Evolutionary conservation across 2,888 invertebrate species (phyloP), one percentile per base, ranked within the genome.

Genomic region (Acanthacorydalis orientalis): DNA sequence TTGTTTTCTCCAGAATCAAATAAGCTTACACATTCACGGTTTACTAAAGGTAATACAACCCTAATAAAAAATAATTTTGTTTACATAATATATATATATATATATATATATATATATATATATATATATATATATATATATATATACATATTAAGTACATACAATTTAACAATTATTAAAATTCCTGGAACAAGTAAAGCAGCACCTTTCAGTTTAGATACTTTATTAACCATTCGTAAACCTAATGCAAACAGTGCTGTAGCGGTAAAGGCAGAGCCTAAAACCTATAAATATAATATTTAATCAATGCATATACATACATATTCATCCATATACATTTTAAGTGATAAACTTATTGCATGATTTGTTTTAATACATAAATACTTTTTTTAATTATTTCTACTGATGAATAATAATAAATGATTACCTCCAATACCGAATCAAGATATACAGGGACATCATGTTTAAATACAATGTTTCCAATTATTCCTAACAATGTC

Each of bases 231-330:
- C 83, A 96, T 91, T 60, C 87, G 78, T 35, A 93, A 68, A 1
- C 96, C 96, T 15, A 96, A 70, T 47, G 91, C 70, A 63, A 96
- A 95, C 32, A 96, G 68, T 1, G 95, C 92, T 41, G 87, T 80
- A 1, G 91, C 92, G 31, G 91, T 85, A 64, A 93, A 96, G 7
- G 95, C 88, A 57, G 83, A 77, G 0, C 89, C 89, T 56, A 91
- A 75, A 3, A 83, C 81, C 72, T 80, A 55, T 47, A 62, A 60
- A 40, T n/a, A 40, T 4, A 15, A 12, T 16, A 14, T 12, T 40
- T 9, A 39, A 12, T 39, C 12, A 39, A 12, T 12, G 11, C 1
- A 4, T 39, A 9, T 39, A 12, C 9, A 14, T 9, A 12, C 44
- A 50, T 39, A 43, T 49, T 31, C 38, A 38, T 2, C 11, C 8